A percentile compares a stretch with the other conserved stretches of the same genome.
These are phyloP conservation scores for Limnephilus marmoratus DNA, from an alignment of 2,888 invertebrate genomes.

Conservation along the genomic window DNA sequence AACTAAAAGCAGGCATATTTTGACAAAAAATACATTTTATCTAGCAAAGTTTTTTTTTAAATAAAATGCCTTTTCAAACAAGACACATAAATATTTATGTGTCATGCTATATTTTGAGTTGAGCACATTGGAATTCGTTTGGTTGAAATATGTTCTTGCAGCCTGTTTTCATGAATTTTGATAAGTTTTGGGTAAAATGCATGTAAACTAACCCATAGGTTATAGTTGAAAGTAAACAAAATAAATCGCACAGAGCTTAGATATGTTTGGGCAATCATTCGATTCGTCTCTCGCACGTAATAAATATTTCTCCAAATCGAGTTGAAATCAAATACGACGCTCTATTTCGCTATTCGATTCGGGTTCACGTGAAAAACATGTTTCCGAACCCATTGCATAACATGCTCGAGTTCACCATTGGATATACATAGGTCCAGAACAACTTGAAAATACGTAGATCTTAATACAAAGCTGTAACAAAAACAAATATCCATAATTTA, in stretches of 20 bases:
- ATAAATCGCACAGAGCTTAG: not conserved
- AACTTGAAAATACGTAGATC: not conserved
- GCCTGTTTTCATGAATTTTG: not conserved
- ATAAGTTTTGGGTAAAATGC: not conserved
- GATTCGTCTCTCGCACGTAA: not conserved
- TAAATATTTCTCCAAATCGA: conserved; percentile 2
- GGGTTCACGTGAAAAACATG: not conserved
- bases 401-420: not conserved
- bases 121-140: too few relatives aligned
- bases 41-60: not conserved
- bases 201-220: not conserved
- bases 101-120: too few relatives aligned
- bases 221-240: not conserved
- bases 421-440: not conserved
- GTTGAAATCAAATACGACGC: not conserved
- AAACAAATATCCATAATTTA: not conserved
- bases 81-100: too few relatives aligned
- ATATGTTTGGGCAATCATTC: not conserved
- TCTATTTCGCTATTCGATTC: not conserved
- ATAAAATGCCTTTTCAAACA: too few relatives aligned
- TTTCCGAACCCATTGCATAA: not conserved
- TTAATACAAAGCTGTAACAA: not conserved
- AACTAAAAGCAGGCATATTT: not conserved
- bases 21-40: not conserved
- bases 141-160: not conserved